Percentiles rank a stretch among this genome's conserved stretches.
Evolutionary conservation across 2,113 vertebrate species (phyloP).

Genomic region (Labeo rohita): DNA sequence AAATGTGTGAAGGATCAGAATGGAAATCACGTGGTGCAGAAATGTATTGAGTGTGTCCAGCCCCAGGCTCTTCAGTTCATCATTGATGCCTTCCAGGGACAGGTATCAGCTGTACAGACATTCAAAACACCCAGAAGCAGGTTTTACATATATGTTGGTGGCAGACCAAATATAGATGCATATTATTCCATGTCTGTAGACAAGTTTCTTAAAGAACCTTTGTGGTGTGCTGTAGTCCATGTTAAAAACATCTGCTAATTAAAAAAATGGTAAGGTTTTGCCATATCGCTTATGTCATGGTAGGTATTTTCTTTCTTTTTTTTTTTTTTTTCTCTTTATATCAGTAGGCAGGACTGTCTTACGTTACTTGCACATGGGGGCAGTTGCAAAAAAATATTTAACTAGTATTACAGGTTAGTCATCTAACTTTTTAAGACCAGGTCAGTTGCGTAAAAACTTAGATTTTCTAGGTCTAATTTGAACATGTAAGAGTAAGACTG

Average conservation of each 20-base stretch:
- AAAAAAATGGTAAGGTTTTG: not conserved
- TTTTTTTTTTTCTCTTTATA: not conserved
- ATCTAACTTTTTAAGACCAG: not conserved
- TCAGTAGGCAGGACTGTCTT: not conserved
- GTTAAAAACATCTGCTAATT: not conserved
- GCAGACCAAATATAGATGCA: not conserved
- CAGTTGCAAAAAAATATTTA: not conserved
- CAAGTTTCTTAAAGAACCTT: not conserved
- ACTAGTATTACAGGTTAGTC: not conserved
- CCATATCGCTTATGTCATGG: not conserved
- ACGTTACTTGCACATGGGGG: not conserved
- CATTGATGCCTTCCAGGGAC: constrained; percentile 98
- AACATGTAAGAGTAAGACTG: not conserved
- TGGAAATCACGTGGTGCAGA: constrained; percentile 98
- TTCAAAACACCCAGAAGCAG: constrained; percentile 3
- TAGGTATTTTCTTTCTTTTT: not conserved
- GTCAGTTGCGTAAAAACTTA: not conserved
- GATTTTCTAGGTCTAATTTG: not conserved
- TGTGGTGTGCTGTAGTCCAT: not conserved
- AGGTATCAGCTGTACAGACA: constrained; percentile 70
- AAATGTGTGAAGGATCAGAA: constrained; percentile 99
- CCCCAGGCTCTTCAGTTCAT: constrained; percentile 98
- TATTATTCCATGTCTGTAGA: constrained; percentile 1
- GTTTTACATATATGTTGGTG: not conserved
- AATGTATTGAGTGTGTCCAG: constrained; percentile 98